Evolutionary conservation across 2,113 vertebrate genomes (phyloP), one percentile per base, ranked within the genome.

Genomic region (Cinclus mexicanus): DNA sequence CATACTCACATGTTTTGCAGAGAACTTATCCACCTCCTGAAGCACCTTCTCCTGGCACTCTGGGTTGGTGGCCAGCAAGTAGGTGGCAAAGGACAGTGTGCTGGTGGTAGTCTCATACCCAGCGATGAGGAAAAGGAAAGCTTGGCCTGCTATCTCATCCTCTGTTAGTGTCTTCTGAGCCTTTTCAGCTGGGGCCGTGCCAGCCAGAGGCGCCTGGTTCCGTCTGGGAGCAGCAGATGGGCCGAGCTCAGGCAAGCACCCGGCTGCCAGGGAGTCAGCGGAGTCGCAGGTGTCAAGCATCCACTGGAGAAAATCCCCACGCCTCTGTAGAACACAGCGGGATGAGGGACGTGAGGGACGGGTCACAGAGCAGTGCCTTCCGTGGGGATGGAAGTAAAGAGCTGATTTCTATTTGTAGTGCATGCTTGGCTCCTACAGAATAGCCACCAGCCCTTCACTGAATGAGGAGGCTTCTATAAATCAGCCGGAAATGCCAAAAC

Each of bases 71-170:
- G 99, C 99, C 96, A 99, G 96, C 52, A 99, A 96, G 98, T 99
- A 99, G 17, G 98, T 99, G 94, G 98, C 94, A 33, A 99, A 99
- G 55, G 97, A 98, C 50, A 99, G 97, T 0, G 98, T 98, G 97
- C 97, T 99, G 84, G 98, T 98, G 94, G 98, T 97, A 52, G 99
- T 99, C 97, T 99, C 98, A 1, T 99, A 99, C 14, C 99, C 99
- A 3, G 99, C 99, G 1, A 99, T 97, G 68, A 99, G 98, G 95
- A 99, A 99, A 80, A 99, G 79, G 89, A 98, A 98, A 42, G 99
- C 98, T 92, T 99, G 99, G 53, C 99, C 99, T 86, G 99, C 97
- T 2, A 99, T 98, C 97, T 99, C 99, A 28, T 99, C 99, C 68
- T 98, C 98, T 0, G 97, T 99, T 72, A 99, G 97, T 3, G 26